Evolutionary conservation across 1,140 invertebrate species (phyloP).

Genomic region (Solenopsis fugax): DNA sequence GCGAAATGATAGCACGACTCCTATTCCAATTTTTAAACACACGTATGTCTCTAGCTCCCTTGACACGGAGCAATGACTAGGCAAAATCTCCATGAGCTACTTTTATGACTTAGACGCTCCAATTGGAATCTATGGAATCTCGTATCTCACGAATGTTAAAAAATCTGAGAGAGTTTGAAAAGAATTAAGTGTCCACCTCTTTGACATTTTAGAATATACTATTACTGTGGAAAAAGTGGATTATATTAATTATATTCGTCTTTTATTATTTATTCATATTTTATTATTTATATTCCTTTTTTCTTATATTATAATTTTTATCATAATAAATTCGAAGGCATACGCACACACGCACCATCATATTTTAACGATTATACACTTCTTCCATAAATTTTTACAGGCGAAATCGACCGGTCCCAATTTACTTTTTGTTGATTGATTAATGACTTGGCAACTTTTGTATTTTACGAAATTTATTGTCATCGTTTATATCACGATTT

Average conservation of each 20-base stretch:
- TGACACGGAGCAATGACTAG: background rate
- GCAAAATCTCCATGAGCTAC: conserved; percentile 20
- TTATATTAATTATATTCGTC: background rate
- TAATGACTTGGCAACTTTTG: background rate
- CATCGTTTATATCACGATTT: conserved; percentile 8
- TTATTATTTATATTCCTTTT: background rate
- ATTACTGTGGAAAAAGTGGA: background rate
- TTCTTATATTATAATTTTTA: conserved; percentile 11
- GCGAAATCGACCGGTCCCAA: conserved; percentile 14
- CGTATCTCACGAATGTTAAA: conserved; percentile 14
- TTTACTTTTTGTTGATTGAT: conserved; percentile 34
- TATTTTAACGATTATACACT: background rate
- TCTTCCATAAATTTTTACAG: conserved; percentile 24
- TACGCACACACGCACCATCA: background rate
- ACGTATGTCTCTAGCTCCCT: background rate
- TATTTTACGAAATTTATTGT: conserved; percentile 45
- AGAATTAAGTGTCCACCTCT: background rate
- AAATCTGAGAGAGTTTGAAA: background rate
- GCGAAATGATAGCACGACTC: conserved; percentile 23
- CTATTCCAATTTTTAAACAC: conserved; percentile 47
- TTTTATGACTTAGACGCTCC: background rate
- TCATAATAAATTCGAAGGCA: background rate
- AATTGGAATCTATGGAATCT: conserved; percentile 3
- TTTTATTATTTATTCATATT: background rate
- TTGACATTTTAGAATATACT: background rate